Evolutionary conservation across 2,797 vertebrate species (phyloP).

Genomic region (Phyllotis vaccarum): DNA sequence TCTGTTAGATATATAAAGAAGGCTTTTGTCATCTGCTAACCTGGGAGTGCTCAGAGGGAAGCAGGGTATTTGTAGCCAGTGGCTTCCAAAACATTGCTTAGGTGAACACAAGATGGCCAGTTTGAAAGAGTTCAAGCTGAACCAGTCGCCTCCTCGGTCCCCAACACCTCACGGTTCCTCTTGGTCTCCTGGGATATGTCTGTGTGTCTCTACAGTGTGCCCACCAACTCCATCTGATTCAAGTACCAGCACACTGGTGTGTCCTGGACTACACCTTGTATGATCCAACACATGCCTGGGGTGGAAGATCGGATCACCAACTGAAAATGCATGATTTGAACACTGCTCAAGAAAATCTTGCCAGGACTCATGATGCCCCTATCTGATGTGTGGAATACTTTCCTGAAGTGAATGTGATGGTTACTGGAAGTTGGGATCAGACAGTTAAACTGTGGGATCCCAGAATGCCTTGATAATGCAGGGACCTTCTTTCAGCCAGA

Average conservation of each 20-base stretch:
- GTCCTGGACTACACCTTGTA: constrained; percentile 99
- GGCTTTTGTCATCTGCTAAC: too few relatives aligned
- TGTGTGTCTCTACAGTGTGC: constrained; percentile 96
- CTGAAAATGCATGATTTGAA: constrained; percentile 98
- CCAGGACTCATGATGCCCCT: constrained; percentile 96
- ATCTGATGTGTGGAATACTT: constrained; percentile 99
- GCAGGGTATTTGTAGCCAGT: too few relatives aligned
- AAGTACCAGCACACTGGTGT: constrained; percentile 96
- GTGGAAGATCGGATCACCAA: constrained; percentile 96
- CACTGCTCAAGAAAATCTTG: constrained; percentile 98
- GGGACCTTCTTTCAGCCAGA: constrained; percentile 98
- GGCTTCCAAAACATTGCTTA: too few relatives aligned
- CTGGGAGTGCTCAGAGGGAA: too few relatives aligned
- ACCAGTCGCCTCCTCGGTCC: constrained; percentile 97
- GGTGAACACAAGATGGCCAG: constrained; percentile 89
- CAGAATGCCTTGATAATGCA: constrained; percentile 97
- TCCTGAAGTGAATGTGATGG: constrained; percentile 99
- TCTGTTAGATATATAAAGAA: not conserved
- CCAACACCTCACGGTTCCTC: constrained; percentile 96
- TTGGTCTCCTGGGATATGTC: constrained; percentile 98
- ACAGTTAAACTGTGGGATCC: constrained; percentile 99
- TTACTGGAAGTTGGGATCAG: constrained; percentile 99
- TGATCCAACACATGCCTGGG: constrained; percentile 98
- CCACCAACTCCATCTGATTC: constrained; percentile 96
- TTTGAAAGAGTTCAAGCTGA: constrained; percentile 98